These are phyloP conservation scores for Rutilus rutilus DNA, from an alignment of 2,113 vertebrate genomes.

Conservation along the genomic window DNA sequence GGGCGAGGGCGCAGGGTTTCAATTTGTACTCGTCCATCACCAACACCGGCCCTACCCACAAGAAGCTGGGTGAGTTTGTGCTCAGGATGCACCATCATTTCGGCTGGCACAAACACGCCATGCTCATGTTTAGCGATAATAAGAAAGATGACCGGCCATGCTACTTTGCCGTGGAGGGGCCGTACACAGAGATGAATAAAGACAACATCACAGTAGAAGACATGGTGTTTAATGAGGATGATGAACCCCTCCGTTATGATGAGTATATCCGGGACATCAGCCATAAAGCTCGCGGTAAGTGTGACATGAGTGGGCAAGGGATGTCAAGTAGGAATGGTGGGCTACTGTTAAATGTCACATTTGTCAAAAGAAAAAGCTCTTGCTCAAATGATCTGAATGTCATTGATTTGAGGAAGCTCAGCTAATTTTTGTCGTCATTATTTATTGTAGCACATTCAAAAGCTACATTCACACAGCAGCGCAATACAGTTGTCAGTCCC, in stretches of 20 bases:
- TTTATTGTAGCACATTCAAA: neutral
- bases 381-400: neutral
- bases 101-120: constrained; percentile 79
- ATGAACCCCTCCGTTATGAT: constrained; percentile 66
- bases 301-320: neutral
- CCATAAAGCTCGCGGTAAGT: constrained; percentile 77
- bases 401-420: neutral
- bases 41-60: constrained; percentile 85
- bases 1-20: constrained; percentile 83
- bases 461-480: neutral
- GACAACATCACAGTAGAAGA: constrained; percentile 78
- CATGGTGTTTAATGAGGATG: constrained; percentile 68
- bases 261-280: constrained; percentile 75
- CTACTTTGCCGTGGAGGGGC: constrained; percentile 86
- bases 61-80: constrained; percentile 85
- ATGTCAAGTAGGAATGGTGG: neutral
- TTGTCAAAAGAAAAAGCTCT: neutral
- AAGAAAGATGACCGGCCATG: constrained; percentile 78
- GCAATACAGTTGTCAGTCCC: neutral
- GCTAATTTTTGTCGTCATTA: neutral
- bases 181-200: constrained; percentile 70
- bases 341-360: neutral
- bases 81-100: constrained; percentile 79
- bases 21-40: constrained; percentile 77
- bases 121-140: constrained; percentile 82